Base-by-base conservation (phyloP, 37 sponge, comb jelly and placozoan species). In the Aphrocallistes beatrix region DNA sequence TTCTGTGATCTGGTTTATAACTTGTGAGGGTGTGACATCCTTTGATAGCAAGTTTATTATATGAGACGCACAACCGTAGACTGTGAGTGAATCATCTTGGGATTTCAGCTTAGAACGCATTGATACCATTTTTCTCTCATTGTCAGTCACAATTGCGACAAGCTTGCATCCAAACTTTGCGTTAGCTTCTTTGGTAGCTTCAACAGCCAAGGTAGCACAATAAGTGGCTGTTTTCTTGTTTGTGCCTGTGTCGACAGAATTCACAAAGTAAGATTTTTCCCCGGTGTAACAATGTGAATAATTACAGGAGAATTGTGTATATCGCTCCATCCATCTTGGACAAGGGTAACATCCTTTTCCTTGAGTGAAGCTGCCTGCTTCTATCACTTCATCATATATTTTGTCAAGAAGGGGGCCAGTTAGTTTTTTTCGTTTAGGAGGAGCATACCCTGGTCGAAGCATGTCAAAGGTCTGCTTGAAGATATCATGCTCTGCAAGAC, bases 51-150 rank as follows among this genome's bases (percentile, higher is more conserved):
- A 60, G 75, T 60, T 60, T 60, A 60, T 25, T 13, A 60, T 19
- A 60, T 60, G 75, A 13, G 75, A 60, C n/a, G 75, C 75, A 60
- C 75, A 60, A 6, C 75, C 75, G n/a, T 60, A 21, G 25, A 60
- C 75, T 19, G 17, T 25, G n/a, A n/a, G 75, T 60, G 75, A 60
- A 60, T 42, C 45, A 13, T 42, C 45, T 16, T 42, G 10, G 21
- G 75, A 60, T 60, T 60, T 60, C 75, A 60, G 3, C 75, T 60
- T 60, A 60, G 75, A 60, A 19, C 8, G 1, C 75, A 60, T 60
- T 60, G 8, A 60, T 60, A 25, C 28, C 32, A 60, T 60, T 60
- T 60, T 28, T 32, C 34, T 60, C 3, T 60, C 8, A 60, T 60
- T 60, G 75, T 60, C 17, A 60, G 25, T 60, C n/a, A 60, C 75